Evolutionary conservation across 2,797 vertebrate genomes (phyloP).

Genomic region (Caiman crocodilus): DNA sequence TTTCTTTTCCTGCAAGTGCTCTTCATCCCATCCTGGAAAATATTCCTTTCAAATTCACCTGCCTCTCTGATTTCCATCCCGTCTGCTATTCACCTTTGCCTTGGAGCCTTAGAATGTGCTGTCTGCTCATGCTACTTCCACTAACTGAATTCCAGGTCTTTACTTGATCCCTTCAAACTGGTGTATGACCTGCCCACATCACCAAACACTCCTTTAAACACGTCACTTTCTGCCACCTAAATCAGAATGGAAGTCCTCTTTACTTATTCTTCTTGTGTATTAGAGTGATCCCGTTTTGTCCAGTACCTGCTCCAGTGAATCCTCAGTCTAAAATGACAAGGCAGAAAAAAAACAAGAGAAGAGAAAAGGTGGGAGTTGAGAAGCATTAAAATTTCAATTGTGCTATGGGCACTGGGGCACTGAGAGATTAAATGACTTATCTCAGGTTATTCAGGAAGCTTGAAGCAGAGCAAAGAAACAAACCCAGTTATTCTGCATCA

Average conservation of each 20-base stretch:
- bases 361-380: background rate
- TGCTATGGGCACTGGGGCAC: background rate
- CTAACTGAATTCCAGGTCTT: background rate
- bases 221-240: background rate
- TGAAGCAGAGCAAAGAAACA: background rate
- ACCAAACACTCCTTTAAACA: background rate
- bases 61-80: background rate
- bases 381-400: background rate
- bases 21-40: background rate
- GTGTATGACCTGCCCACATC: background rate
- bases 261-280: background rate
- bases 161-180: background rate
- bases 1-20: accelerated
- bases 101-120: background rate
- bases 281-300: background rate
- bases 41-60: background rate
- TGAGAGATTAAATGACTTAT: background rate
- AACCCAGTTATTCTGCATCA: background rate
- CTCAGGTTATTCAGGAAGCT: background rate
- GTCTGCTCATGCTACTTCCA: background rate
- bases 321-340: background rate
- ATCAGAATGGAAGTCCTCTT: background rate
- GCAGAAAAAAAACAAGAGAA: no score
- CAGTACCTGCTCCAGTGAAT: background rate
- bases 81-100: background rate